A percentile compares a stretch with the other conserved stretches of the same genome.
phyloP scores from a whole-genome alignment of 2,888 invertebrate genomes.

The Ferdinandea cuprea region DNA sequence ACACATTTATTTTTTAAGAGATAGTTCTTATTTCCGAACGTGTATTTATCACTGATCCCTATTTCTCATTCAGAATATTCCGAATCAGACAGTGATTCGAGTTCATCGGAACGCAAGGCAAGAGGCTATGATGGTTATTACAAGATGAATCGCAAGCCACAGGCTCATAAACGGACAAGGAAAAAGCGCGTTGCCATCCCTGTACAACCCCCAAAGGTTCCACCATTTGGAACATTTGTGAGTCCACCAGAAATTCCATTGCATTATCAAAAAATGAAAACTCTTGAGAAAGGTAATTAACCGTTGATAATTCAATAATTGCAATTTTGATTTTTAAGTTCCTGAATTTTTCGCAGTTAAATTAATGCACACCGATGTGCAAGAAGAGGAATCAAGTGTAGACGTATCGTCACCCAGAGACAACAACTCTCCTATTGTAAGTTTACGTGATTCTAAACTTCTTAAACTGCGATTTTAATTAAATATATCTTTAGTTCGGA shows the following conservation, averaged over 20 bases:
- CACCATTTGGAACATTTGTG: conserved; percentile 87
- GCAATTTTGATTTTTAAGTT: too few relatives aligned
- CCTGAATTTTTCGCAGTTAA: conserved; percentile 67
- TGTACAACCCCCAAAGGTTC: conserved; percentile 92
- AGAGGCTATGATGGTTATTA: conserved; percentile 86
- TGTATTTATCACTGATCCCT: conserved; percentile 15
- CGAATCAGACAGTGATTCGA: conserved; percentile 94
- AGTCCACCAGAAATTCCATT: conserved; percentile 87
- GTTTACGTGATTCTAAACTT: conserved; percentile 68
- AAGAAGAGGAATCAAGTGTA: conserved; percentile 87
- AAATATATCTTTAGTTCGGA: conserved; percentile 82
- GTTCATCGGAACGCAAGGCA: conserved; percentile 84
- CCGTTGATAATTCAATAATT: background rate
- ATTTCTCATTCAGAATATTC: conserved; percentile 88
- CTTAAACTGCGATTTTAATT: background rate
- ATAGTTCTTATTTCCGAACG: background rate
- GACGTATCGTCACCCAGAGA: conserved; percentile 87
- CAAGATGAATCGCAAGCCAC: conserved; percentile 88
- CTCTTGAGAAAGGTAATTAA: conserved; percentile 81
- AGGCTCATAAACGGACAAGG: conserved; percentile 88
- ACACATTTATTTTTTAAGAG: conserved; percentile 51
- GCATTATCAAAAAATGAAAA: conserved; percentile 83
- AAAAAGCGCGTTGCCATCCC: conserved; percentile 91
- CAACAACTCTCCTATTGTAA: conserved; percentile 86
- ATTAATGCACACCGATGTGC: conserved; percentile 76